Evolutionary conservation across 2,113 vertebrate genomes (phyloP), one percentile per base, ranked within the genome.

Genomic region (Phodopus roborovskii): DNA sequence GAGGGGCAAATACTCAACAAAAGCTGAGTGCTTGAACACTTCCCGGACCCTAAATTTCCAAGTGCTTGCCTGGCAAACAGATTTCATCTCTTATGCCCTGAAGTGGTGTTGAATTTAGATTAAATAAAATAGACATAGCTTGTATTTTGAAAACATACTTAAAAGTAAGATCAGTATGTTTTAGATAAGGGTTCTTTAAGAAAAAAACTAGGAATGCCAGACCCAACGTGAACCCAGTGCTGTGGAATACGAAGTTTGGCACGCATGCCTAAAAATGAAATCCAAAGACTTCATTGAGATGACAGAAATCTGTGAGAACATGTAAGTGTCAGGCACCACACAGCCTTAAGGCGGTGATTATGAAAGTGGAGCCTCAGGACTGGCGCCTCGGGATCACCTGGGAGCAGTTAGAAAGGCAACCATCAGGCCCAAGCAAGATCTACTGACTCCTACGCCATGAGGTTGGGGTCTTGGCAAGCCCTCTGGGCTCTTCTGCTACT

Each of bases 141-240:
- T 7, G 0, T 39, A 26, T 64, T 96, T 95, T 88, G 71, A 95
- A 82, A 91, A 53, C 58, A 74, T 64, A 26, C 88, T 91, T 94
- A 86, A 78, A 86, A 74, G 58, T 26, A 28, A 30, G 22, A 68
- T 60, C 28, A 88, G 19, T 68, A 77, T 71, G 82, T 45, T 87
- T 87, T 88, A 84, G 26, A 71, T 85, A 56, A 88, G 26, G 64
- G 28, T 88, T 82, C 73, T 82, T 95, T 68, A 56, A 74, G 93
- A 87, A 48, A 42, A 66, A 75, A 90, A 22, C 22, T 42, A 64
- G 71, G 45, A 90, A 85, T 30, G 16, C 64, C 71, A 71, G 78
- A 50, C 39, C 36, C 45, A 28, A 50, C 28, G 39, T 9, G 15
- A 94, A 71, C 60, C 78, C 86, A 64, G n/a, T 0, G 3, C 70